A percentile compares a stretch with the other conserved stretches of the same genome.
Evolutionary conservation across 1,140 invertebrate genomes (phyloP).

Genomic region (Hydropsyche tenuis): DNA sequence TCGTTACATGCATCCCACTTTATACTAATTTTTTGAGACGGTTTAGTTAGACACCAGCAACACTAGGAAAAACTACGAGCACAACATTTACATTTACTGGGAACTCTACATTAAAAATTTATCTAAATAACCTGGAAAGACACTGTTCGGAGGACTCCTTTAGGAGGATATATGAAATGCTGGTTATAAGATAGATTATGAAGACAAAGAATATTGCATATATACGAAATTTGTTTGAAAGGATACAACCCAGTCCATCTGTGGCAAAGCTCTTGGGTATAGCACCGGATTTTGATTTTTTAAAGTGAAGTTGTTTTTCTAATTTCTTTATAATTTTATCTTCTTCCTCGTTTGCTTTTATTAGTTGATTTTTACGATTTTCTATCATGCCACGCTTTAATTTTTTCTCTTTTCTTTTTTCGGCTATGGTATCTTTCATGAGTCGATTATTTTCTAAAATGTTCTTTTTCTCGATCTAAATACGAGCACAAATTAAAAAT

Average conservation of each 20-base stretch:
- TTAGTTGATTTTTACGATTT: constrained; percentile 68
- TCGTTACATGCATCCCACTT: too few relatives aligned
- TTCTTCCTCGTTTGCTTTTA: constrained; percentile 78
- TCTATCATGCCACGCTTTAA: constrained; percentile 64
- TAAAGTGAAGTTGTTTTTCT: constrained; percentile 84
- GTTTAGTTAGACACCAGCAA: neutral
- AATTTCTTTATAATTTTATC: constrained; percentile 80
- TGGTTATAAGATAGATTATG: neutral
- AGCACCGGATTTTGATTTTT: constrained; percentile 77
- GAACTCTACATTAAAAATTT: too few relatives aligned
- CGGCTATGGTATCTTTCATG: constrained; percentile 54
- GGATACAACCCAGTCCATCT: constrained; percentile 90
- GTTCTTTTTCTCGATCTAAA: neutral
- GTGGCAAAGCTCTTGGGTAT: constrained; percentile 78
- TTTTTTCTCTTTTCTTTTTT: constrained; percentile 59
- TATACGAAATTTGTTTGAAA: too few relatives aligned
- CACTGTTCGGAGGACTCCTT: constrained; percentile 27
- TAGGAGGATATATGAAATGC: constrained; percentile 3
- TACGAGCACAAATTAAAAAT: neutral
- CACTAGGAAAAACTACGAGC: too few relatives aligned
- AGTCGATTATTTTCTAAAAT: constrained; percentile 44
- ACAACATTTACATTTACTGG: too few relatives aligned
- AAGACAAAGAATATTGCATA: neutral
- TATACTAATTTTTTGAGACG: neutral
- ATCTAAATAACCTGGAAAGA: constrained; percentile 26